Conservation (phyloP, 2,113 vertebrate genomes). For the Nycticorax nycticorax region DNA sequence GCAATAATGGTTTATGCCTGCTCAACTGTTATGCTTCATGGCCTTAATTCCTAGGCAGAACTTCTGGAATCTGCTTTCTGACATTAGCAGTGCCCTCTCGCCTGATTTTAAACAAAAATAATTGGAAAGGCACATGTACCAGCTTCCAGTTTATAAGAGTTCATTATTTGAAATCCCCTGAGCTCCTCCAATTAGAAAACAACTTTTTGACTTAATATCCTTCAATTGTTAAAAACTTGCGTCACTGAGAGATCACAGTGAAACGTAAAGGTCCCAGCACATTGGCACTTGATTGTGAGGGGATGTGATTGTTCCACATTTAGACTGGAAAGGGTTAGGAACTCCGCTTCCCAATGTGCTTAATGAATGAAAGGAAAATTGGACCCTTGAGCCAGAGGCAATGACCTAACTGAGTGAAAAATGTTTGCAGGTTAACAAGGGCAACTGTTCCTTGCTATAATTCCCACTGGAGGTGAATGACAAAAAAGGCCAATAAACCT, state of each 20-base stretch:
- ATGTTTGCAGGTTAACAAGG: conserved; percentile 93
- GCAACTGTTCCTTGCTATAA: conserved; percentile 77
- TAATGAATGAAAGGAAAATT: conserved; percentile 91
- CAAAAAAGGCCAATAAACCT: conserved; percentile 78
- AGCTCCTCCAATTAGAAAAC: conserved; percentile 84
- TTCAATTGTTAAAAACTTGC: conserved; percentile 96
- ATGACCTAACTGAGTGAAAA: conserved; percentile 91
- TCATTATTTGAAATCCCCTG: conserved; percentile 79
- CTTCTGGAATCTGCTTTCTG: conserved; percentile 74
- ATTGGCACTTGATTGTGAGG: conserved; percentile 84
- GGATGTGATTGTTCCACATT: conserved; percentile 91
- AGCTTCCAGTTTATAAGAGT: conserved; percentile 81
- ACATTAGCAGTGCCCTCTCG: conserved; percentile 77
- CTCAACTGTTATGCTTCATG: not conserved
- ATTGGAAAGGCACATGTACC: conserved; percentile 82
- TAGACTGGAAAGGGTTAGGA: conserved; percentile 92
- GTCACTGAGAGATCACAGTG: conserved; percentile 83
- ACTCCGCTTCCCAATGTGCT: conserved; percentile 92
- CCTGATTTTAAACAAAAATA: conserved; percentile 76
- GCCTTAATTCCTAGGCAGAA: conserved; percentile 59
- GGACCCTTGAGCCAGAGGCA: conserved; percentile 85
- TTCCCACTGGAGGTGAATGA: conserved; percentile 83
- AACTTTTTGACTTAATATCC: conserved; percentile 92
- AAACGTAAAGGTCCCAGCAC: conserved; percentile 78
- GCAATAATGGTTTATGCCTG: conserved; percentile 1